These are phyloP conservation scores for Pemphigus obesinymphae DNA, from an alignment of 1,140 invertebrate genomes.

Conservation along the genomic window DNA sequence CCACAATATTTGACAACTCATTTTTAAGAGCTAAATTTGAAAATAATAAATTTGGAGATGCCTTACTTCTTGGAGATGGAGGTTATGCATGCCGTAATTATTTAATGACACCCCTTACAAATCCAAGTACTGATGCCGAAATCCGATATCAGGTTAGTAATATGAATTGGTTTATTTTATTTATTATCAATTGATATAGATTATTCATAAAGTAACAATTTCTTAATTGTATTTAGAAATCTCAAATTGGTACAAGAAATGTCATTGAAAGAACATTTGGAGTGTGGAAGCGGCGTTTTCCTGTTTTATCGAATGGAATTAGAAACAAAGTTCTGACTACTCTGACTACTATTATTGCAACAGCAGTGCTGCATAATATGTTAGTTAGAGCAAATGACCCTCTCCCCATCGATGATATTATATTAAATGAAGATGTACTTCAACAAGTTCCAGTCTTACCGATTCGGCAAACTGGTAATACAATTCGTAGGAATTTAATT, in stretches of 20 bases:
- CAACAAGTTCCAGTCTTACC: neutral
- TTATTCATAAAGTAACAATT: too few species aligned
- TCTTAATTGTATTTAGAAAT: too few species aligned
- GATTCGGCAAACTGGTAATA: neutral
- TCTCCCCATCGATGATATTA: neutral
- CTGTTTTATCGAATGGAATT: neutral
- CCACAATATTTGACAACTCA: neutral
- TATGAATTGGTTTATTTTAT: too few species aligned
- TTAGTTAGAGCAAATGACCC: neutral
- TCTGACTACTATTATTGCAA: conserved; percentile 4
- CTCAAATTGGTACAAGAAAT: neutral
- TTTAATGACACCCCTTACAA: neutral
- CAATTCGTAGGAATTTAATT: neutral
- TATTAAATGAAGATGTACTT: neutral
- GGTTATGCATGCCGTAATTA: neutral
- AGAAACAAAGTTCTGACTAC: neutral
- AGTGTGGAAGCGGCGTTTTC: neutral
- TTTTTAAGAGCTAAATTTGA: neutral
- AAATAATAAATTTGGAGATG: neutral
- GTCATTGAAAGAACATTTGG: neutral
- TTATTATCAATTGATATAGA: too few species aligned
- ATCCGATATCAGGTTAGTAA: neutral
- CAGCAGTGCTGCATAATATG: conserved; percentile 29
- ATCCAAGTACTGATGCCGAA: neutral
- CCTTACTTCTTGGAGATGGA: neutral